These are phyloP conservation scores for Sycon ciliatum DNA, from an alignment of 37 sponge, comb jelly and placozoan species.

Conservation along the genomic window DNA sequence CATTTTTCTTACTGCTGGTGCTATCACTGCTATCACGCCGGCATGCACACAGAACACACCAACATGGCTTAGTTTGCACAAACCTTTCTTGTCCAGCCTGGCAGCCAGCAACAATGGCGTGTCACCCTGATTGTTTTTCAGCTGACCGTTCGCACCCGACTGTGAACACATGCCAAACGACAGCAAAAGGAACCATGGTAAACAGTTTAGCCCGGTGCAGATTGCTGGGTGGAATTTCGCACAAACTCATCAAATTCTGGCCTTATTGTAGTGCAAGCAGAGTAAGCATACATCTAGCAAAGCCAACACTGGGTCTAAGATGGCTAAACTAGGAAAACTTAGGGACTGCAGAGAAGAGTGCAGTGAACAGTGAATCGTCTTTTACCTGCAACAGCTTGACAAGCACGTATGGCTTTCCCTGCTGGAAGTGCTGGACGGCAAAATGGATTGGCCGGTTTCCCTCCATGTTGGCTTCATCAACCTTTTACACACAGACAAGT, in stretches of 20 bases:
- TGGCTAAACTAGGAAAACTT: too few relatives aligned
- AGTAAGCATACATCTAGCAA: too few relatives aligned
- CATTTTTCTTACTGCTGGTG: too few relatives aligned
- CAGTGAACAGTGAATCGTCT: too few relatives aligned
- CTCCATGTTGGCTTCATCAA: slow-evolving; percentile 26
- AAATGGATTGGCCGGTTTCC: slow-evolving; percentile 74
- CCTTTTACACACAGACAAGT: slow-evolving; percentile 25
- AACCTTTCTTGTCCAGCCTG: slow-evolving; percentile 60
- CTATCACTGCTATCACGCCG: too few relatives aligned
- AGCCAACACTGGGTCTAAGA: too few relatives aligned
- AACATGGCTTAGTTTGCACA: not conserved
- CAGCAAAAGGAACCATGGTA: not conserved
- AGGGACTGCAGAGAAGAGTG: too few relatives aligned
- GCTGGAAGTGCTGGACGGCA: slow-evolving; percentile 58
- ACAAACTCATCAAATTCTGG: too few relatives aligned
- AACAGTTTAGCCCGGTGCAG: too few relatives aligned
- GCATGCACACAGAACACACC: too few relatives aligned
- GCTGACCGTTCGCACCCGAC: slow-evolving; percentile 28
- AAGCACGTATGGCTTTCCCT: slow-evolving; percentile 64
- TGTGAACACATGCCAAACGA: not conserved
- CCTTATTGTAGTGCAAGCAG: too few relatives aligned
- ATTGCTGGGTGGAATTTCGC: not conserved
- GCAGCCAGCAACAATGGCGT: slow-evolving; percentile 69
- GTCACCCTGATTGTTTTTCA: slow-evolving; percentile 52
- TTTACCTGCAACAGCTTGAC: slow-evolving; percentile 54